A percentile compares a stretch with the other conserved stretches of the same genome.
Conservation (phyloP, 2,113 vertebrate genomes). For the Notarius lentiginosus region DNA sequence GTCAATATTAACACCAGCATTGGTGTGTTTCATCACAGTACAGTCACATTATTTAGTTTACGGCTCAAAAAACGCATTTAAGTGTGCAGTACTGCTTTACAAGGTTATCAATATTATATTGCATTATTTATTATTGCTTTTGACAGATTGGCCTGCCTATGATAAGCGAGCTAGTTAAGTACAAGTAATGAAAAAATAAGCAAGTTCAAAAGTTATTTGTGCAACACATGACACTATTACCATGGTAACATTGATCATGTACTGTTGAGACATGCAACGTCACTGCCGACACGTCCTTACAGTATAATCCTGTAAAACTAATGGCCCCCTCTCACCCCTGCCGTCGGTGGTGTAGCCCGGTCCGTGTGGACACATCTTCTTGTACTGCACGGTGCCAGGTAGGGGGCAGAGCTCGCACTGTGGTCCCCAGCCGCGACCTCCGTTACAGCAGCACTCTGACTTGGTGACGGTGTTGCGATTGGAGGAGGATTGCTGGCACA, state of each 20-base stretch:
- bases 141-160: not conserved
- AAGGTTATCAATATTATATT: too few relatives aligned
- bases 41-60: too few relatives aligned
- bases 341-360: slow-evolving; percentile 87
- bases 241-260: not conserved
- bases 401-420: slow-evolving; percentile 91
- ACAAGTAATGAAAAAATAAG: not conserved
- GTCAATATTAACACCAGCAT: too few relatives aligned
- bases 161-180: not conserved
- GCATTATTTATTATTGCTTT: too few relatives aligned
- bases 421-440: slow-evolving; percentile 85
- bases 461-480: slow-evolving; percentile 85
- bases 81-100: too few relatives aligned
- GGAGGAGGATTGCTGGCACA: slow-evolving; percentile 86
- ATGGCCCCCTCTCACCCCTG: slow-evolving; percentile 73
- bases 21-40: too few relatives aligned
- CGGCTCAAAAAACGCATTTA: too few relatives aligned
- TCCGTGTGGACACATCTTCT: slow-evolving; percentile 91
- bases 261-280: not conserved
- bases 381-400: slow-evolving; percentile 84
- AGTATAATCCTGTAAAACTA: not conserved
- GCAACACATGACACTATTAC: not conserved
- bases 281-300: not conserved
- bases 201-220: not conserved
- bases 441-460: slow-evolving; percentile 89